Percentiles rank a stretch among this genome's conserved stretches.
These are phyloP conservation scores for Drosophila atroscutellata DNA, from an alignment of 2,888 invertebrate genomes.

Conservation along the genomic window DNA sequence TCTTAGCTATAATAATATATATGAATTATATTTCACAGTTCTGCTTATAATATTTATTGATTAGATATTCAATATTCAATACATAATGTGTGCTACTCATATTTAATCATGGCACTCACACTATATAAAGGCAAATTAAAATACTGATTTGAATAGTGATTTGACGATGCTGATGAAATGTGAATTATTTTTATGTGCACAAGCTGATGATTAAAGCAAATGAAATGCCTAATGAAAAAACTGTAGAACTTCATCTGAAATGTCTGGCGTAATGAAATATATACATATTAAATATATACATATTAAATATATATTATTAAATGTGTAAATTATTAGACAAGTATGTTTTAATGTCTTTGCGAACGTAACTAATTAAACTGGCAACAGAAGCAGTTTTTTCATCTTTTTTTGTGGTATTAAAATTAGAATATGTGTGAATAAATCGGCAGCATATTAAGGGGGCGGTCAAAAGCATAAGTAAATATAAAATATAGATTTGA, in stretches of 20 bases:
- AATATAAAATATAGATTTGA: slow-evolving; percentile 8
- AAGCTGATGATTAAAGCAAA: slow-evolving; percentile 31
- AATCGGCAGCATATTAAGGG: not conserved
- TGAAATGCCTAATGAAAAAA: slow-evolving; percentile 19
- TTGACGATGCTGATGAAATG: slow-evolving; percentile 2
- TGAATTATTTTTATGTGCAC: not conserved
- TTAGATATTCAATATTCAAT: not conserved
- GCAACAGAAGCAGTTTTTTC: slow-evolving; percentile 24
- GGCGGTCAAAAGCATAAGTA: slow-evolving; percentile 7
- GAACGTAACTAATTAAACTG: slow-evolving; percentile 33
- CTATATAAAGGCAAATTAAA: not conserved
- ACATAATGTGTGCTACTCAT: not conserved
- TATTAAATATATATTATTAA: too few species aligned
- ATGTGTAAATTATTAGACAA: slow-evolving; percentile 57
- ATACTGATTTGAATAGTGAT: not conserved
- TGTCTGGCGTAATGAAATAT: not conserved
- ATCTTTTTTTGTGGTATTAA: slow-evolving; percentile 53
- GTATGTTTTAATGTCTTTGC: slow-evolving; percentile 21
- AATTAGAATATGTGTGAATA: slow-evolving; percentile 47
- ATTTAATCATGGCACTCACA: not conserved
- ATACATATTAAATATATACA: not conserved
- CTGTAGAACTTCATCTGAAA: slow-evolving; percentile 12
- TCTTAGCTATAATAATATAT: not conserved
- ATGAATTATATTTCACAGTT: not conserved
- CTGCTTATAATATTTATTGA: not conserved